These are phyloP conservation scores for Vanessa cardui DNA, from an alignment of 2,888 invertebrate species.

Conservation along the genomic window DNA sequence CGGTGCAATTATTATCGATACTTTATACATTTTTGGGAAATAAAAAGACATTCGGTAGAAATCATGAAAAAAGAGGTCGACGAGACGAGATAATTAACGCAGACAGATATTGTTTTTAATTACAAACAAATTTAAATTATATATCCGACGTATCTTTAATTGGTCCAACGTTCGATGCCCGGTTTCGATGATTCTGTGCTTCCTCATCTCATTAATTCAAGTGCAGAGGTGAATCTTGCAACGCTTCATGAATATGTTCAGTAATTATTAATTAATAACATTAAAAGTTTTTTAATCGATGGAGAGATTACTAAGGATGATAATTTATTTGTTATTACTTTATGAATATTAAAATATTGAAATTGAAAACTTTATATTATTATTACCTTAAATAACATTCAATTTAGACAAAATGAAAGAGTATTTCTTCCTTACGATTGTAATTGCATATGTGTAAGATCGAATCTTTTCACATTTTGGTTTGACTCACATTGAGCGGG, in stretches of 20 bases:
- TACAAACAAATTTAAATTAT: conserved; percentile 24
- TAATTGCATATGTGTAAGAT: too few relatives aligned
- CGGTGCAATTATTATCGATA: conserved; percentile 8
- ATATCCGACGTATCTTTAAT: conserved; percentile 31
- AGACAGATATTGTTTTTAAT: conserved; percentile 15
- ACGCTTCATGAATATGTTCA: conserved; percentile 8
- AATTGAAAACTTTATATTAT: not conserved
- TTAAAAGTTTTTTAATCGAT: not conserved
- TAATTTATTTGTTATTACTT: not conserved
- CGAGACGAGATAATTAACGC: conserved; percentile 14
- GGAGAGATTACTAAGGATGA: not conserved
- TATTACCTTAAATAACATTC: too few relatives aligned
- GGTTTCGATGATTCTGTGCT: conserved; percentile 18
- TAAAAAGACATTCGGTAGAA: conserved; percentile 3
- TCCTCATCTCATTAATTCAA: conserved; percentile 33
- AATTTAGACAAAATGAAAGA: too few relatives aligned
- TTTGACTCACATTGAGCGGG: too few relatives aligned
- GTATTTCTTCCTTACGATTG: too few relatives aligned
- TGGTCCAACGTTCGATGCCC: conserved; percentile 26
- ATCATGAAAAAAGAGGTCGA: conserved; percentile 14
- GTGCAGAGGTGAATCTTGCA: conserved; percentile 19
- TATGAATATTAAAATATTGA: not conserved
- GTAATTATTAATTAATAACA: not conserved
- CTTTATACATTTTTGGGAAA: conserved; percentile 9
- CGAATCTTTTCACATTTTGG: too few relatives aligned